Evolutionary conservation across 1,140 invertebrate species (phyloP).

Genomic region (Pemphigus obesinymphae): DNA sequence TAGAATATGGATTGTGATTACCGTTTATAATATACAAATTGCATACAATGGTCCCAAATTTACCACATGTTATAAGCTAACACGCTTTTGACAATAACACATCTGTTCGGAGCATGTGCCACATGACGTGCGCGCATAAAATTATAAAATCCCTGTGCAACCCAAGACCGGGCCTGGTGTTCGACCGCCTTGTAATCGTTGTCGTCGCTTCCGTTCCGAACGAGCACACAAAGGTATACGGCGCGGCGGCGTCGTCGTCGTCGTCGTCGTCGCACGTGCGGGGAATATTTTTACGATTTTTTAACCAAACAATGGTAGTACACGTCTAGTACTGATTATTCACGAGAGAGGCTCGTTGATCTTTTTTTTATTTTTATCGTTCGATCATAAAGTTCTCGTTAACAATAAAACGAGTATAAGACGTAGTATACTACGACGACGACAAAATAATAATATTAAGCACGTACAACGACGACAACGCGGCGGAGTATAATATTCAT

Average conservation of each 20-base stretch:
- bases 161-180: neutral
- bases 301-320: neutral
- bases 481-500: neutral
- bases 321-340: neutral
- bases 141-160: neutral
- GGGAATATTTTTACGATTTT: neutral
- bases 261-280: neutral
- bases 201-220: neutral
- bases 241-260: neutral
- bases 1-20: no score
- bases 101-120: neutral
- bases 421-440: no score
- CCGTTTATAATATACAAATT: no score
- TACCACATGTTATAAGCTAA: no score
- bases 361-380: neutral
- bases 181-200: neutral
- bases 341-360: neutral
- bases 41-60: no score
- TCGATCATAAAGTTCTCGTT: neutral
- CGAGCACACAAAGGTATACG: neutral
- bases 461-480: no score
- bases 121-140: neutral
- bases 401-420: neutral
- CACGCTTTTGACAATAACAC: neutral
- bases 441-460: no score